A percentile compares a stretch with the other conserved stretches of the same genome.
phyloP scores from a whole-genome alignment of 1,140 invertebrate species.

The Eulimnadia texana region DNA sequence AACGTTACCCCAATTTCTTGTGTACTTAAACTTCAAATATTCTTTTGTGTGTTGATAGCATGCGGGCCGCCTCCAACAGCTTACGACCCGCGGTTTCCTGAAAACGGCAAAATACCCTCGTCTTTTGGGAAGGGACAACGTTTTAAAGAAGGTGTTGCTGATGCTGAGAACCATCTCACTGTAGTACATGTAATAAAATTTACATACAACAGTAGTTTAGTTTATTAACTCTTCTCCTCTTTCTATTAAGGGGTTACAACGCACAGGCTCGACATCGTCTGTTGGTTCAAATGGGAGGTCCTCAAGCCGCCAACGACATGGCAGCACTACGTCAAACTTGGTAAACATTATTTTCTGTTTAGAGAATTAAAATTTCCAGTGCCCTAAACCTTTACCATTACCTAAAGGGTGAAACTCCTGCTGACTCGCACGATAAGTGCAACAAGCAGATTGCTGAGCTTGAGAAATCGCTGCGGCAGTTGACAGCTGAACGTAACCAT shows the following conservation, averaged over 20 bases:
- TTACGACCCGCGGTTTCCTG: conserved; percentile 12
- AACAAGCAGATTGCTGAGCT: conserved; percentile 13
- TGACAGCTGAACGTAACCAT: conserved; percentile 1
- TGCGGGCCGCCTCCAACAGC: conserved; percentile 13
- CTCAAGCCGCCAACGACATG: neutral
- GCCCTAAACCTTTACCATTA: neutral
- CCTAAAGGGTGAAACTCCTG: neutral
- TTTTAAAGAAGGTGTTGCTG: neutral
- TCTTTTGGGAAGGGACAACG: neutral
- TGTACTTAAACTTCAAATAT: neutral
- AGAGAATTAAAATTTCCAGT: neutral
- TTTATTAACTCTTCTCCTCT: neutral
- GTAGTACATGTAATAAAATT: neutral
- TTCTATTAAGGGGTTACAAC: neutral
- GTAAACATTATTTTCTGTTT: neutral
- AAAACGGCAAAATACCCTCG: neutral
- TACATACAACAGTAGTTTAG: neutral
- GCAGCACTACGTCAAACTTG: neutral
- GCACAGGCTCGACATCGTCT: conserved; percentile 5
- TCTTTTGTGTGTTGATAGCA: neutral
- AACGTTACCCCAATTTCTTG: neutral
- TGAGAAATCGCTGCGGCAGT: neutral
- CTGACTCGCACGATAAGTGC: neutral
- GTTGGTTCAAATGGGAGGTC: neutral
- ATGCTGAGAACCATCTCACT: neutral